These are phyloP conservation scores for Euzetes globulus DNA, from an alignment of 2,888 invertebrate species.

Conservation along the genomic window DNA sequence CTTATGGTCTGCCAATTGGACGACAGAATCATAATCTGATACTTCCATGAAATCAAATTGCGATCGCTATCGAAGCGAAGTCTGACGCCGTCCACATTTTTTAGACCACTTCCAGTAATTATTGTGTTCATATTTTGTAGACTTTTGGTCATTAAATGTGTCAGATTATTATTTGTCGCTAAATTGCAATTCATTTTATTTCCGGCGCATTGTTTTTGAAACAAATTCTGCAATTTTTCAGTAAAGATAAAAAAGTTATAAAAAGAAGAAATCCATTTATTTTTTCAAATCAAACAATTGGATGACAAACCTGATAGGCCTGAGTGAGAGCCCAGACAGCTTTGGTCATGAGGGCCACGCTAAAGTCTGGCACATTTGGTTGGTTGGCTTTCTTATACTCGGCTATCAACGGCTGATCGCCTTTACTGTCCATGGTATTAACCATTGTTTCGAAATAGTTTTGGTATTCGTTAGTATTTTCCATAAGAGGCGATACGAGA, in stretches of 20 bases:
- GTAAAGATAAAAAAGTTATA: not conserved
- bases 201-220: conserved; percentile 14
- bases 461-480: conserved; percentile 25
- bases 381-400: conserved; percentile 17
- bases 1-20: conserved; percentile 37
- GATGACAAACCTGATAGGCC: conserved; percentile 27
- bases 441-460: conserved; percentile 23
- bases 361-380: not conserved
- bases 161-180: conserved; percentile 3
- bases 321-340: conserved; percentile 40
- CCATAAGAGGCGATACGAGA: conserved; percentile 30
- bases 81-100: conserved; percentile 33
- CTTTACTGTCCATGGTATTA: conserved; percentile 6
- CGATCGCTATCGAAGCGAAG: conserved; percentile 36
- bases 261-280: not conserved
- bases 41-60: conserved; percentile 34
- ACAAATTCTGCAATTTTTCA: not conserved
- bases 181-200: conserved; percentile 17
- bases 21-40: conserved; percentile 36
- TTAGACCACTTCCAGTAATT: conserved; percentile 23
- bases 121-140: conserved; percentile 11
- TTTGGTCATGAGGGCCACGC: conserved; percentile 38
- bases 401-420: conserved; percentile 23
- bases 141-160: not conserved
- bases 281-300: not conserved